Base-by-base conservation (phyloP, 2,888 invertebrate genomes). In the Polylopha cassiicola region DNA sequence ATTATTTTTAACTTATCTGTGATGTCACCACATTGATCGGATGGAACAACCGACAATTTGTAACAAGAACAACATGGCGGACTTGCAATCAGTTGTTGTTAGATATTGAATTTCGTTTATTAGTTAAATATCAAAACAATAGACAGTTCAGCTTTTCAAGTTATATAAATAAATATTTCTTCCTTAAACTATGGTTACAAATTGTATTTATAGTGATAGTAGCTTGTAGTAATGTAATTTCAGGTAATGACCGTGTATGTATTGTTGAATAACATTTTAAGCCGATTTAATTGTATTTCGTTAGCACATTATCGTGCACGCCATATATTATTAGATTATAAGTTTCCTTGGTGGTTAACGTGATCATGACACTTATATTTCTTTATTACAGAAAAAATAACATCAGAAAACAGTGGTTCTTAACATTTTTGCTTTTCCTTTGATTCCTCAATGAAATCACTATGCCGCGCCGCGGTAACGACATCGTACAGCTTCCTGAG, bases 41-140 rank as follows among this genome's bases (percentile, higher is more conserved):
- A 51, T 55, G 39, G 44, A 46, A 24, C 33, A 41, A 16, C 34
- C 34, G 44, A 48, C 38, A 52, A 54, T 54, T 57, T 62, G 54
- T 54, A 76, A 79, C 84, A n/a, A n/a, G n/a, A n/a, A n/a, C n/a
- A 85, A 84, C 73, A 85, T 85, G 84, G 82, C 84, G 74, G 71
- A 63, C 50, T 51, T 58, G 42, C 61, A 63, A 65, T 66, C 73
- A 73, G 67, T 73, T 73, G 73, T 61, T 68, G 47, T 52, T 59
- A 46, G 38, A 46, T 23, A 49, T 47, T 51, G 30, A n/a, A 27
- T 57, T 56, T 57, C 39, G 42, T 47, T 51, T 39, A 44, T 52
- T 48, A 44, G 48, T 37, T 37, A 28, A 48, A 33, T 47, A 51
- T 37, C 39, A 43, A 29, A 44, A 43, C 22, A 44, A 55, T 41